Conservation (phyloP, 2,113 vertebrate genomes). For the Pungitius pungitius region DNA sequence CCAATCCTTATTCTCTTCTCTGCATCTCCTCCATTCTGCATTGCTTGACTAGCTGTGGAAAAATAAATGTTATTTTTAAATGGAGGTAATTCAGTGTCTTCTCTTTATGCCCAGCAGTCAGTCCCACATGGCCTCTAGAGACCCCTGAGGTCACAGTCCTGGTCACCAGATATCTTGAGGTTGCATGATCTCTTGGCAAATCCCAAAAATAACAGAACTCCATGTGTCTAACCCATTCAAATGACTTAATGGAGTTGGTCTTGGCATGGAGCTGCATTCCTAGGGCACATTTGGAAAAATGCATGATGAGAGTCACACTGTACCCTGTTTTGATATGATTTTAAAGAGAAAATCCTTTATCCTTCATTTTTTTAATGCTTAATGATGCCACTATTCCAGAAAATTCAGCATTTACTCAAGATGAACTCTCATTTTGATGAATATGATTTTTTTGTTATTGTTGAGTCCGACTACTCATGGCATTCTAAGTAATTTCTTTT, state of each 20-base stretch:
- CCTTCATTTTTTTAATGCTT: not conserved
- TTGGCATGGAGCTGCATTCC: constrained; percentile 29
- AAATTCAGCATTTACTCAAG: not conserved
- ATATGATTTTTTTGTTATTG: not conserved
- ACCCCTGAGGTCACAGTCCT: constrained; percentile 14
- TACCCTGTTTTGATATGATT: constrained; percentile 9
- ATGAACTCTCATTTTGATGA: not conserved
- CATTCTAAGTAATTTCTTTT: not conserved
- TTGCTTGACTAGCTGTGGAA: not conserved
- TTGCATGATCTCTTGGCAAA: constrained; percentile 25
- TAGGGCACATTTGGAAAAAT: constrained; percentile 44
- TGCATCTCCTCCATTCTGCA: not conserved
- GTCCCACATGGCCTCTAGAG: not conserved
- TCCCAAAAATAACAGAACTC: constrained; percentile 35
- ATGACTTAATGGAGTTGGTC: constrained; percentile 32
- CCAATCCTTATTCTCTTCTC: not conserved
- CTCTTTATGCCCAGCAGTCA: not conserved
- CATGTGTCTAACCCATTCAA: constrained; percentile 55
- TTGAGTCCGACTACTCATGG: not conserved
- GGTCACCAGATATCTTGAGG: constrained; percentile 31
- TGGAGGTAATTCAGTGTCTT: not conserved
- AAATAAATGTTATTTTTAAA: not conserved
- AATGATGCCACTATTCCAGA: not conserved
- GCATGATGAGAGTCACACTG: constrained; percentile 38
- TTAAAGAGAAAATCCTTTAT: constrained; percentile 11